Base-by-base conservation (phyloP, 2,113 vertebrate genomes). In the Cettia cetti region DNA sequence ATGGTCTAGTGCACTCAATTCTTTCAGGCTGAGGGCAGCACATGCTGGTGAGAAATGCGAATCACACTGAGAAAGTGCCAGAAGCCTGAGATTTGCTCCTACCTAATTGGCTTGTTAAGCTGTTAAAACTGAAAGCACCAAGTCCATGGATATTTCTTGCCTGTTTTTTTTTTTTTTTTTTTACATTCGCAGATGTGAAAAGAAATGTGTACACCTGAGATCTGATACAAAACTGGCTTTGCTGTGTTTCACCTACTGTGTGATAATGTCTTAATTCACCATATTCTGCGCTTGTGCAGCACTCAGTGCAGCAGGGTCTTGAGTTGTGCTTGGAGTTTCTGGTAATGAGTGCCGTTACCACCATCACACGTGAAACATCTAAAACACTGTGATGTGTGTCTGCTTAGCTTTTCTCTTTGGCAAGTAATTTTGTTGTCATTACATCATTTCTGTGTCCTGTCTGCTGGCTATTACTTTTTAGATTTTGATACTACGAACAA, bases 21-120 rank as follows among this genome's bases (percentile, higher is more conserved):
- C 79, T 91, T 93, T 80, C 82, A 94, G 63, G 45, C 31, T 85
- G 44, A 85, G 69, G 54, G 66, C 61, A 90, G 63, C 33, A 57
- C 63, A 93, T 0, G 4, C 66, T 86, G 87, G 35, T 85, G 79
- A 94, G 84, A 92, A 91, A 61, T 66, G 59, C 0, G 2, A 90
- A 70, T 85, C 94, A 91, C 54, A 59, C 66, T 57, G 84, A 80
- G 82, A 83, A 92, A 82, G 59, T 88, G 68, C 84, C 75, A 93
- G 82, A 87, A 90, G 35, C 66, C 50, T 0, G 1, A 93, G 54
- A 47, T 90, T 91, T 86, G 45, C 50, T 89, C 13, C 82, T 83
- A 54, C 50, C 42, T 92, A 96, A 94, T 92, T 85, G 76, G 40
- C 50, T 85, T 74, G 20, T 95, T 96, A 87, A 88, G 66, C 42